These are phyloP conservation scores for Limnodromus scolopaceus DNA, from an alignment of 2,797 vertebrate genomes.

Conservation along the genomic window DNA sequence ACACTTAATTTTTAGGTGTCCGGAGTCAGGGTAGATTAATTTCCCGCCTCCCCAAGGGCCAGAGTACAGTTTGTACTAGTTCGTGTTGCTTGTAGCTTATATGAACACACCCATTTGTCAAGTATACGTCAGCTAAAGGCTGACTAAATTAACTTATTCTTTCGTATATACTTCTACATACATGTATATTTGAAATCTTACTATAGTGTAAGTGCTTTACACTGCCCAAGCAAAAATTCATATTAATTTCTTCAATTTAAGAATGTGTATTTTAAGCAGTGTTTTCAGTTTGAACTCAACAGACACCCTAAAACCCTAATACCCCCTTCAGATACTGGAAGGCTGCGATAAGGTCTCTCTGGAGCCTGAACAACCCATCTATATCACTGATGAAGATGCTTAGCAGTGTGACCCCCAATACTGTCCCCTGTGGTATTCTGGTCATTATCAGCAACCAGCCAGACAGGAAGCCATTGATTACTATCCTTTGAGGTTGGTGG, in stretches of 20 bases:
- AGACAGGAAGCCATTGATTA: neutral
- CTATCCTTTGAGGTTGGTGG: neutral
- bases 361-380: too few species aligned
- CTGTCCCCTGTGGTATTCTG: neutral
- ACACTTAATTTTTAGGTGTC: neutral
- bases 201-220: neutral
- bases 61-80: neutral
- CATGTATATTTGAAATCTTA: neutral
- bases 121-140: neutral
- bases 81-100: neutral
- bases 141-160: neutral
- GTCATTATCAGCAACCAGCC: neutral
- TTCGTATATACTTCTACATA: neutral
- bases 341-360: too few species aligned
- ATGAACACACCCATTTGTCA: neutral
- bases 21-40: neutral
- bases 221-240: neutral
- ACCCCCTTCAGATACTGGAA: neutral
- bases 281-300: neutral
- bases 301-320: neutral
- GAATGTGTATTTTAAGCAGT: neutral
- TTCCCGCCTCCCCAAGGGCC: neutral
- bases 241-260: neutral
- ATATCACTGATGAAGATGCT: neutral
- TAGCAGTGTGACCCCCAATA: neutral